Evolutionary conservation across 2,113 vertebrate species (phyloP).

Genomic region (Trematomus loennbergii): DNA sequence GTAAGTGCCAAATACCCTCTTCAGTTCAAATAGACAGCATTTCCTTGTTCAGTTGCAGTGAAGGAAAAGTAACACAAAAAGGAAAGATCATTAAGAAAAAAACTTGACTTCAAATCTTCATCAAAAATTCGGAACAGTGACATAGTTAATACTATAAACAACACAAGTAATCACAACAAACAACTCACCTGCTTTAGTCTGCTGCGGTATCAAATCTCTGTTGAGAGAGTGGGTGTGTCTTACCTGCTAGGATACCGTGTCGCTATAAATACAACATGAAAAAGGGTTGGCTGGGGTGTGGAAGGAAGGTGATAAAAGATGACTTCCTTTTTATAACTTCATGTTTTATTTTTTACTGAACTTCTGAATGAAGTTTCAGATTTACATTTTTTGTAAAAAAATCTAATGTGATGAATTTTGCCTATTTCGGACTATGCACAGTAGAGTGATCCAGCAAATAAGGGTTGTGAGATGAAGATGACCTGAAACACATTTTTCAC

Average conservation of each 20-base stretch:
- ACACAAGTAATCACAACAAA: background rate
- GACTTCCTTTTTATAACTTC: background rate
- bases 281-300: background rate
- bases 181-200: background rate
- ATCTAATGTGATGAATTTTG: background rate
- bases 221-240: background rate
- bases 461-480: background rate
- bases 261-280: background rate
- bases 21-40: background rate
- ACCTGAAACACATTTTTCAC: background rate
- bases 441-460: background rate
- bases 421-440: background rate
- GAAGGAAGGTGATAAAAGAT: background rate
- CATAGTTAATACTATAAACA: background rate
- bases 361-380: background rate
- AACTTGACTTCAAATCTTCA: background rate
- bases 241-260: background rate
- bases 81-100: background rate
- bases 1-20: background rate
- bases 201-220: background rate
- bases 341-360: background rate
- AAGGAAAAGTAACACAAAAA: background rate
- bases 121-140: background rate
- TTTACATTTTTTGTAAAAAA: background rate
- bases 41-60: background rate